phyloP scores from a whole-genome alignment of 2,888 invertebrate genomes.

The Cerceris ruficornis region DNA sequence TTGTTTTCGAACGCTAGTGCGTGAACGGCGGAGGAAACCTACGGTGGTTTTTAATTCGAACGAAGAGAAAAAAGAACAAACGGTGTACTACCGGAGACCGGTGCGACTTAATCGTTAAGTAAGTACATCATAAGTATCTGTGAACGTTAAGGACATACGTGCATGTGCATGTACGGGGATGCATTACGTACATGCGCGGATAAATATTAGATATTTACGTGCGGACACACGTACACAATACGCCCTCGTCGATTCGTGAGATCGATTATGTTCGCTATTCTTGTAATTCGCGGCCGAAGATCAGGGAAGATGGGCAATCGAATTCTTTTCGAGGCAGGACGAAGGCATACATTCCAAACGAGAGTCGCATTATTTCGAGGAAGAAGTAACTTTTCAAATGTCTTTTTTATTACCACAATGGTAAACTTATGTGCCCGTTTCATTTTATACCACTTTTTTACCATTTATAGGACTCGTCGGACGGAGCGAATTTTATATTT shows the following conservation, averaged over 20 bases:
- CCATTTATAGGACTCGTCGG: constrained; percentile 59
- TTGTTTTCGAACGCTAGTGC: neutral
- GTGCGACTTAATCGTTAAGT: constrained; percentile 62
- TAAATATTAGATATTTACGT: constrained; percentile 48
- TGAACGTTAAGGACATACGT: constrained; percentile 39
- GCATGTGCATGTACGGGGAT: constrained; percentile 20
- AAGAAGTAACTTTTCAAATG: constrained; percentile 41
- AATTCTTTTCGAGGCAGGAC: neutral
- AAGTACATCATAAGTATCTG: constrained; percentile 53
- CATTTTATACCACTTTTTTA: constrained; percentile 66
- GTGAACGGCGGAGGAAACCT: neutral
- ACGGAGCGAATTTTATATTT: constrained; percentile 61
- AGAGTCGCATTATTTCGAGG: constrained; percentile 56
- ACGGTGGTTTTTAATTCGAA: constrained; percentile 49
- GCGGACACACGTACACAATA: constrained; percentile 56
- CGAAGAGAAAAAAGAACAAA: constrained; percentile 48
- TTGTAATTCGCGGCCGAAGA: neutral
- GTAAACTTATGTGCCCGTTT: constrained; percentile 52
- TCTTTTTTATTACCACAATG: constrained; percentile 55
- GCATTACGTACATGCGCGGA: constrained; percentile 35
- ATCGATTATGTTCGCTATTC: neutral
- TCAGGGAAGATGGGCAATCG: neutral
- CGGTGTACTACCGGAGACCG: constrained; percentile 65
- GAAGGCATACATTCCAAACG: constrained; percentile 32
- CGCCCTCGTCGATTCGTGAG: constrained; percentile 30